Evolutionary conservation across 2,113 vertebrate genomes (phyloP).

Genomic region (mouse (Mus musculus)): GRCm39 chr2:142128501-142129000

Average conservation of each 20-base stretch:
- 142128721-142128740: background rate
- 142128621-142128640: background rate
- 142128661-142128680: background rate
- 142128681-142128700: background rate
- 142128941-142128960: background rate
- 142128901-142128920: background rate
- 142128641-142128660: background rate
- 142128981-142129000: background rate
- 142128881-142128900: background rate
- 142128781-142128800: background rate
- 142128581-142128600: background rate
- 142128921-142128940: background rate
- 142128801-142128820: background rate
- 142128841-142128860: background rate
- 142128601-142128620: background rate
- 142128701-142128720: background rate
- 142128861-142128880: accelerated
- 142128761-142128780: background rate
- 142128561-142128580: background rate
- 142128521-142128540: background rate
- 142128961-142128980: background rate
- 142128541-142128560: background rate
- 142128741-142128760: background rate
- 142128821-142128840: background rate
- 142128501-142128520: background rate